Evolutionary conservation across 1,140 invertebrate species (phyloP).

Genomic region (Melipona quadrifasciata): DNA sequence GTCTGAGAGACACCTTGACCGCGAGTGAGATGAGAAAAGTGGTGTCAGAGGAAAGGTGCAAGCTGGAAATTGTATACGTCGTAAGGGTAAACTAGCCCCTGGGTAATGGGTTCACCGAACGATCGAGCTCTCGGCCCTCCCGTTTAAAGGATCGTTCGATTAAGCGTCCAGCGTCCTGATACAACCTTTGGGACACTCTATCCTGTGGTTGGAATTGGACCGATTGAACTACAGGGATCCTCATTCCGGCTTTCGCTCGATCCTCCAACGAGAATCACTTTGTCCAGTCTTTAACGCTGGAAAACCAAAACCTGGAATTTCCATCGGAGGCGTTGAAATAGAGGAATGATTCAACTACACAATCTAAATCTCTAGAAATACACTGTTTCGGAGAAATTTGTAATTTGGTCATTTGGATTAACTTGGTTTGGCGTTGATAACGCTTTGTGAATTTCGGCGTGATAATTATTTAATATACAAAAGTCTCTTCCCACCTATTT

Average conservation of each 20-base stretch:
- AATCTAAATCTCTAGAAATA: no score
- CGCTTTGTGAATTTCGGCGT: no score
- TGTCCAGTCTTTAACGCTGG: no score
- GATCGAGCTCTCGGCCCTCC: slow-evolving; percentile 58
- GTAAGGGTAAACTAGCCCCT: slow-evolving; percentile 63
- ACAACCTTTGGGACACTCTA: slow-evolving; percentile 67
- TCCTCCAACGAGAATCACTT: no score
- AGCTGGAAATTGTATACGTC: slow-evolving; percentile 54
- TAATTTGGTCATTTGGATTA: no score
- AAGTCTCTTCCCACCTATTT: no score
- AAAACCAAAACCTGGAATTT: no score
- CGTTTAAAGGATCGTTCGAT: slow-evolving; percentile 70
- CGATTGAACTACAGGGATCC: slow-evolving; percentile 62
- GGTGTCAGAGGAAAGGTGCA: not conserved
- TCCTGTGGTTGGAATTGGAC: slow-evolving; percentile 35
- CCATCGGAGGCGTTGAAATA: no score
- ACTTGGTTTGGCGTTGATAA: no score
- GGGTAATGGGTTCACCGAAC: slow-evolving; percentile 66
- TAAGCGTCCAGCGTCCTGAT: slow-evolving; percentile 66
- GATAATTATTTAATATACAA: no score
- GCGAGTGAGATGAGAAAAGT: not conserved
- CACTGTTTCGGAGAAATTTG: no score
- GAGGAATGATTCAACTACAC: no score
- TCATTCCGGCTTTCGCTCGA: slow-evolving; percentile 36
- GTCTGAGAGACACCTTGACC: not conserved